Base-by-base conservation (phyloP, 2,797 vertebrate species). In the Chloroceryle amazona region DNA sequence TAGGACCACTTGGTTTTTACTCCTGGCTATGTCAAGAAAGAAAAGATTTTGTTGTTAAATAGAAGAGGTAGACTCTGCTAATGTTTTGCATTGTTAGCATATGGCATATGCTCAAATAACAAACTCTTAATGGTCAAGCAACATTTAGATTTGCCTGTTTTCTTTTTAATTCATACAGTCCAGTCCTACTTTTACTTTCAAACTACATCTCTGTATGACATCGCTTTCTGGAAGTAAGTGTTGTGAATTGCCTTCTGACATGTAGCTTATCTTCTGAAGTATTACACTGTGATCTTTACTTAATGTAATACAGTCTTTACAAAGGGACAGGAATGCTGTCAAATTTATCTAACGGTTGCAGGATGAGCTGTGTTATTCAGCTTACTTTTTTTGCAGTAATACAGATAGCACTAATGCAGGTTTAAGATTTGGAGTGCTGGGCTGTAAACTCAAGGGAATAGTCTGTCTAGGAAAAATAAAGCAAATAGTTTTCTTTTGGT, bases 241-340 rank as follows among this genome's bases (percentile, higher is more conserved):
- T 68, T 90, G 23, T 68, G 66, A 89, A 68, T 84, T 93, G 33
- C 41, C 35, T 89, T 74, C 85, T 93, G 89, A 90, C 61, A 61
- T 42, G 37, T 37, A 74, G 41, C 78, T 76, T 86, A 57, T 84
- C 73, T 90, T 93, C 78, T 93, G 66, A 93, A 76, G 81, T 89
- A 26, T 33, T 85, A 6, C 60, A 7, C 71, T 92, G 41, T 89
- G 87, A 93, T 94, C 94, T 92, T 89, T 75, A 25, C 58, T 57
- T 96, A 84, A 79, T 72, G 39, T 80, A 82, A 73, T 72, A 21
- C 6, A 0, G n/a, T 23, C 75, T 94, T 57, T 76, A 76, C 51
- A 52, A 76, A 89, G 55, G 60, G 37, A 79, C 66, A 68, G 74
- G 58, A 61, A 89, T 70, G 46, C 86, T 95, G 90, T 90, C 89